Evolutionary conservation across 1,140 invertebrate genomes (phyloP).

Genomic region (Bombus pascuorum): DNA sequence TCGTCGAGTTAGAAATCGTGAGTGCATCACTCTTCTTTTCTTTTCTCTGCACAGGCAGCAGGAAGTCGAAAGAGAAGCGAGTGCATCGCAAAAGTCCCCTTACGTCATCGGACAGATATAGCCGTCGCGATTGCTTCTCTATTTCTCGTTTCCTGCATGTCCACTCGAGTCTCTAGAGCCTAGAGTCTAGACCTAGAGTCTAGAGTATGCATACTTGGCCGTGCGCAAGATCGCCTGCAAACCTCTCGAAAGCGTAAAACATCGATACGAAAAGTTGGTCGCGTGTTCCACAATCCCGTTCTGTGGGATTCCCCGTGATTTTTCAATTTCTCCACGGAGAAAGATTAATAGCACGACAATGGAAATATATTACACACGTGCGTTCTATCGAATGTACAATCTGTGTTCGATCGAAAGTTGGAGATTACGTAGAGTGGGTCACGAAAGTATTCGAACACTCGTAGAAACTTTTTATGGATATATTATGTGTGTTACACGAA

Average conservation of each 20-base stretch:
- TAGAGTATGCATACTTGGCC: background rate
- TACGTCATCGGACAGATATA: slow-evolving; percentile 39
- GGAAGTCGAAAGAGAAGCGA: slow-evolving; percentile 10
- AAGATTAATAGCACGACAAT: background rate
- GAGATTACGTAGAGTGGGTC: too few relatives aligned
- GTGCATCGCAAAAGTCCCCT: slow-evolving; percentile 20
- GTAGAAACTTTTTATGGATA: too few relatives aligned
- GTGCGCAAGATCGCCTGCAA: background rate
- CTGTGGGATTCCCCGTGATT: background rate
- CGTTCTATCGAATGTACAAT: background rate
- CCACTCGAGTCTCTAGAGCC: background rate
- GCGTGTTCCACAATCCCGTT: background rate
- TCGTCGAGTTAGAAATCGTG: slow-evolving; percentile 1
- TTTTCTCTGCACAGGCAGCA: background rate
- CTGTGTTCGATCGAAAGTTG: background rate
- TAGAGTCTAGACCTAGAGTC: too few relatives aligned
- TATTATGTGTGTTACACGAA: too few relatives aligned
- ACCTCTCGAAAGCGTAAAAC: background rate
- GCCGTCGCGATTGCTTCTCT: slow-evolving; percentile 21
- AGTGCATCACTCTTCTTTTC: background rate
- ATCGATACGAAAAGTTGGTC: background rate
- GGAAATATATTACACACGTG: background rate
- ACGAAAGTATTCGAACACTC: too few relatives aligned
- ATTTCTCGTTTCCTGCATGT: slow-evolving; percentile 9
- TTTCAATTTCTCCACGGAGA: background rate